Conservation (phyloP, 2,888 invertebrate genomes). For the Onthophagus sagittarius region DNA sequence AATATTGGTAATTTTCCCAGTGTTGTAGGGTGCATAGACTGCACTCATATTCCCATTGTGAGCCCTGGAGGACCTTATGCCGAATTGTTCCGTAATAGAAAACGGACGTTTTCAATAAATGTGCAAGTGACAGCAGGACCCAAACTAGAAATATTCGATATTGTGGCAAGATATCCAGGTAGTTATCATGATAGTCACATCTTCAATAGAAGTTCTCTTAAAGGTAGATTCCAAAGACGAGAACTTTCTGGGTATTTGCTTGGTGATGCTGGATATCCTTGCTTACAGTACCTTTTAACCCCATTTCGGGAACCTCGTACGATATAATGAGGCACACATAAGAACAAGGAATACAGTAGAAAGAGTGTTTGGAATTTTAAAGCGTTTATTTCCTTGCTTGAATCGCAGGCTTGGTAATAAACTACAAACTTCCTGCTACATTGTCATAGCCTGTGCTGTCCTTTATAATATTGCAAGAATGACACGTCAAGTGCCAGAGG, state of each 20-base stretch:
- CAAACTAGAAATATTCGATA: background rate
- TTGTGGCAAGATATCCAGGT: no score
- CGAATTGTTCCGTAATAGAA: conserved; percentile 6
- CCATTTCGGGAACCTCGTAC: background rate
- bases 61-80: conserved; percentile 7
- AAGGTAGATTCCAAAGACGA: no score
- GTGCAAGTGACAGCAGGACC: conserved; percentile 3
- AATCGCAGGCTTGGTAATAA: conserved; percentile 13
- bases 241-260: no score
- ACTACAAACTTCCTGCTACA: conserved; percentile 26
- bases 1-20: no score
- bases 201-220: no score
- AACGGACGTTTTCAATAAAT: conserved; percentile 9
- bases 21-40: conserved; percentile 7
- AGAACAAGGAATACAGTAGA: no score
- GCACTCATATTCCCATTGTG: background rate
- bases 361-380: no score
- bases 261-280: conserved; percentile 12
- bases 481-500: background rate
- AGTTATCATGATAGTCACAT: no score
- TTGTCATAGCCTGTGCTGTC: conserved; percentile 33
- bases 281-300: conserved; percentile 4
- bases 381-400: no score
- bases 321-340: no score
- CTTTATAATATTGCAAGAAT: conserved; percentile 31